Conservation (phyloP, 2,888 invertebrate genomes). For the Ennomos fuscantarius region DNA sequence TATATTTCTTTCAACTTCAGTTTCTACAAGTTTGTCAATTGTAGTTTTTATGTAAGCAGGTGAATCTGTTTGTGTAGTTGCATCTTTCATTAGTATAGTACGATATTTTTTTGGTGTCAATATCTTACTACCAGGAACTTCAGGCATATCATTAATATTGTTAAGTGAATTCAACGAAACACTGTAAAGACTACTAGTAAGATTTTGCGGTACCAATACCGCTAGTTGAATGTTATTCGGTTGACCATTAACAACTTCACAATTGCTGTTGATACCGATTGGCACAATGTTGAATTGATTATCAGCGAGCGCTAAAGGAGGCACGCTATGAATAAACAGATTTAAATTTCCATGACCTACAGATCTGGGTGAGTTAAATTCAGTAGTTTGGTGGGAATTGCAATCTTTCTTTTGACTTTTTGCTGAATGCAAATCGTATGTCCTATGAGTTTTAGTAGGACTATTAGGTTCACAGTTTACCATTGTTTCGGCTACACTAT, state of each 20-base stretch:
- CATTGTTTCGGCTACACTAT: constrained; percentile 44
- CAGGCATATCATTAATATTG: constrained; percentile 62
- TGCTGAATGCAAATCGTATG: constrained; percentile 74
- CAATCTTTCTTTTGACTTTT: constrained; percentile 71
- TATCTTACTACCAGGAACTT: constrained; percentile 58
- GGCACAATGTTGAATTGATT: constrained; percentile 78
- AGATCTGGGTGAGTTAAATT: constrained; percentile 77
- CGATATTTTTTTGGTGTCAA: constrained; percentile 81
- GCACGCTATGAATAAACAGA: constrained; percentile 75
- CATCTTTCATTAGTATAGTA: constrained; percentile 83
- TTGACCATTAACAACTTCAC: constrained; percentile 71
- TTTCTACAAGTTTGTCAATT: constrained; percentile 65
- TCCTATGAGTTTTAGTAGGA: constrained; percentile 73
- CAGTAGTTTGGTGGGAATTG: constrained; percentile 70
- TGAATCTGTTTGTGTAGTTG: constrained; percentile 88
- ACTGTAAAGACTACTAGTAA: constrained; percentile 72
- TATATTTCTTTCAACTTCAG: constrained; percentile 67
- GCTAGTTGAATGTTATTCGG: constrained; percentile 85
- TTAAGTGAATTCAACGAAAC: constrained; percentile 74
- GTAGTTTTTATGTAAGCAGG: constrained; percentile 53
- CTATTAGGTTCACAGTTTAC: constrained; percentile 56
- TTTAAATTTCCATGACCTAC: constrained; percentile 71
- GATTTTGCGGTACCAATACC: constrained; percentile 83
- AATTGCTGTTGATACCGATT: constrained; percentile 69
- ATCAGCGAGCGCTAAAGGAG: constrained; percentile 71